These are phyloP conservation scores for Chaunax sp. DNA, from an alignment of 2,797 vertebrate genomes.

Conservation along the genomic window DNA sequence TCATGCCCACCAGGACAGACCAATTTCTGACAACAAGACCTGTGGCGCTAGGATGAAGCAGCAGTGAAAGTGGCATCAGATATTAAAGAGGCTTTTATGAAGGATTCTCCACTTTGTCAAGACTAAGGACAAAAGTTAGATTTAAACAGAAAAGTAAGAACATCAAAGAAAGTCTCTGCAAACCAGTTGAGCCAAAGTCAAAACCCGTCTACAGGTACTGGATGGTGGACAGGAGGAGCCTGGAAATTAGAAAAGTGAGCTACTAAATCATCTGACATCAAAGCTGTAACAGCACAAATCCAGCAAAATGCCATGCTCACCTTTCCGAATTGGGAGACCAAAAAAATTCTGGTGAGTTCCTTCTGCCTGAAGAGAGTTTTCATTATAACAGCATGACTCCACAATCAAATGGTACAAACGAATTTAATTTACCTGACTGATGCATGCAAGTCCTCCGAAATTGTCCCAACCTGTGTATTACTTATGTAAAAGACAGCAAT, in stretches of 20 bases:
- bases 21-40: constrained; percentile 16
- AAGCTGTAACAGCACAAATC: constrained; percentile 9
- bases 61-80: background rate
- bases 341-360: constrained; percentile 80
- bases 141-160: constrained; percentile 4
- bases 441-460: background rate
- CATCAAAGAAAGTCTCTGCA: background rate
- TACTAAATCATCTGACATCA: background rate
- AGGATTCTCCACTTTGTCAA: background rate
- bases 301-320: constrained; percentile 78
- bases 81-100: background rate
- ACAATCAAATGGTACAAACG: background rate
- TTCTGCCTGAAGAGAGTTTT: constrained; percentile 18
- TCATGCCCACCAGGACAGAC: constrained; percentile 15
- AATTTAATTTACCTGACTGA: background rate
- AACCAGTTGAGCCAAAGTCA: constrained; percentile 13
- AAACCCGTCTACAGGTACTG: constrained; percentile 15
- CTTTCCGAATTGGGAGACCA: constrained; percentile 76
- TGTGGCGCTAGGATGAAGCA: constrained; percentile 7
- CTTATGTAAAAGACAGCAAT: too few species aligned
- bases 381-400: constrained; percentile 8
- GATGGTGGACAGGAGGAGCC: constrained; percentile 15
- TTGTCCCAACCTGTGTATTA: too few species aligned
- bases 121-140: constrained; percentile 4
- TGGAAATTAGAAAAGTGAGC: constrained; percentile 17